Conservation (phyloP, 2,888 invertebrate species). For the Drosophila aldrichi region DNA sequence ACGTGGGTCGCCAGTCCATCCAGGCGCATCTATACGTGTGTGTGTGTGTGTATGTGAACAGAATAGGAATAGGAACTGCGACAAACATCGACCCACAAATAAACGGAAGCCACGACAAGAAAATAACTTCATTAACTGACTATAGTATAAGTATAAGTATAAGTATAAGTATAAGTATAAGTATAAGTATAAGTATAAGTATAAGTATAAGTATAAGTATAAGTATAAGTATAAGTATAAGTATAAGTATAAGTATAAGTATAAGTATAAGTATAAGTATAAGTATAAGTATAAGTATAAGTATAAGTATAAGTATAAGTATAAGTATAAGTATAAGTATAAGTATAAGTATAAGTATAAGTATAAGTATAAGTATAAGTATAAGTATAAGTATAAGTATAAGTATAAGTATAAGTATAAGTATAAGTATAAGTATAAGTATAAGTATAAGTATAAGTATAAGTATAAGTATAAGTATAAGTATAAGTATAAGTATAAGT, state of each 20-base stretch:
- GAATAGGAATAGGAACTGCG: neutral
- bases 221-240: constrained; percentile 13
- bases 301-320: constrained; percentile 15
- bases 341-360: constrained; percentile 12
- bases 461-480: too few species aligned
- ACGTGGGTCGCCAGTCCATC: constrained; percentile 43
- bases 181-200: constrained; percentile 15
- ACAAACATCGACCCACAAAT: constrained; percentile 51
- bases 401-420: too few species aligned
- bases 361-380: constrained; percentile 12
- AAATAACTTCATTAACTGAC: constrained; percentile 70
- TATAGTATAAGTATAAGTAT: constrained; percentile 14
- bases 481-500: too few species aligned
- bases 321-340: constrained; percentile 13
- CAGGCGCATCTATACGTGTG: neutral
- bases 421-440: constrained; percentile 8
- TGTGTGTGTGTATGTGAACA: neutral
- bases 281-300: constrained; percentile 12
- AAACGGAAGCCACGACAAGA: constrained; percentile 69
- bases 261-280: constrained; percentile 12
- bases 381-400: constrained; percentile 11
- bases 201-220: constrained; percentile 17
- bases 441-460: constrained; percentile 9
- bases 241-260: constrained; percentile 12
- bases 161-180: constrained; percentile 14